These are phyloP conservation scores for Laticauda colubrina DNA, from an alignment of 2,113 vertebrate species.

Conservation along the genomic window DNA sequence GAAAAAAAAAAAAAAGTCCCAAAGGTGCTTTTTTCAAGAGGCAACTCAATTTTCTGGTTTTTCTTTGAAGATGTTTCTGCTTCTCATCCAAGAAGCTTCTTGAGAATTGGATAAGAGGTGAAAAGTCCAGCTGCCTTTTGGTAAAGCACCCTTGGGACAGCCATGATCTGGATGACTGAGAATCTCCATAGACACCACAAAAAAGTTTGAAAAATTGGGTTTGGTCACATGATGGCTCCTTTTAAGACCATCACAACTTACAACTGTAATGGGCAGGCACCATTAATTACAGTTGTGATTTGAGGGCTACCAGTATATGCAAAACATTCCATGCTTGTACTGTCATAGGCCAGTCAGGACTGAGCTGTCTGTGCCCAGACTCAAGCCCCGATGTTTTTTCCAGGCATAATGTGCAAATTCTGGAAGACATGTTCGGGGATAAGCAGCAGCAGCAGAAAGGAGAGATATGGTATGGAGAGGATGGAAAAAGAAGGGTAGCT, in stretches of 20 bases:
- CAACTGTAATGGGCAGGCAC: background rate
- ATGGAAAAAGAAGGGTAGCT: background rate
- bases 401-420: background rate
- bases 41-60: too few relatives aligned
- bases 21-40: too few relatives aligned
- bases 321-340: background rate
- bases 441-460: background rate
- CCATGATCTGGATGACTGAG: too few relatives aligned
- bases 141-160: too few relatives aligned
- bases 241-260: too few relatives aligned
- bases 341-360: background rate
- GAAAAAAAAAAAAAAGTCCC: background rate
- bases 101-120: too few relatives aligned
- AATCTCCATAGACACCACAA: too few relatives aligned
- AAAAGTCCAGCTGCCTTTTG: too few relatives aligned
- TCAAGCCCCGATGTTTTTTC: background rate
- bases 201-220: background rate
- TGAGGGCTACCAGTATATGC: background rate
- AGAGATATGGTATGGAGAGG: background rate
- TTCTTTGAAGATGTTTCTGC: too few relatives aligned
- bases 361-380: background rate
- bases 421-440: background rate
- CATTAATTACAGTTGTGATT: too few relatives aligned
- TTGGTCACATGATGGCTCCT: background rate
- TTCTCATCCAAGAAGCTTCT: too few relatives aligned